Conservation (phyloP, 2,797 vertebrate species). For the Poeciliopsis turneri region DNA sequence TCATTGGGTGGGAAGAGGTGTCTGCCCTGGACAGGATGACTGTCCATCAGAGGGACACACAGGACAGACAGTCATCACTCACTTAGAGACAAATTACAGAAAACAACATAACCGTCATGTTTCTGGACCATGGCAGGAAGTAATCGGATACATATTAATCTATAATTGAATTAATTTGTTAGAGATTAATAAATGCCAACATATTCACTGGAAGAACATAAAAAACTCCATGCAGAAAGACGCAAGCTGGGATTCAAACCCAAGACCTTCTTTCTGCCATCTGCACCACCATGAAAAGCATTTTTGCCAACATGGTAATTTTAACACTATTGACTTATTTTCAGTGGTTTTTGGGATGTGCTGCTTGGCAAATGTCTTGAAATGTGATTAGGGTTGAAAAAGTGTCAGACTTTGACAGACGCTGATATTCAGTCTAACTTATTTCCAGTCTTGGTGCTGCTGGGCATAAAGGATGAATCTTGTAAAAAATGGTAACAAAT, state of each 20-base stretch:
- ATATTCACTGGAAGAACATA: neutral
- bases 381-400: neutral
- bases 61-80: neutral
- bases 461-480: neutral
- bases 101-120: neutral
- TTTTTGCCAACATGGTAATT: neutral
- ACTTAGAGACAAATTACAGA: neutral
- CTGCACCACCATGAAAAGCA: neutral
- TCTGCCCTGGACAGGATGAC: neutral
- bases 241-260: neutral
- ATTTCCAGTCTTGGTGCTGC: neutral
- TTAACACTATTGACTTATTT: neutral
- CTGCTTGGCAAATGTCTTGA: neutral
- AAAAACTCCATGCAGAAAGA: neutral
- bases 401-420: neutral
- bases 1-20: no score
- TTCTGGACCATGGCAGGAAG: neutral
- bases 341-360: neutral
- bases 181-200: neutral
- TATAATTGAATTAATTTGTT: neutral
- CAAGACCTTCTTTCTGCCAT: neutral
- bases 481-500: no score
- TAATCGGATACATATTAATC: neutral
- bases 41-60: neutral
- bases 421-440: neutral